Evolutionary conservation across 2,113 vertebrate genomes (phyloP), one percentile per base, ranked within the genome.

Genomic region (Coryphaenoides rupestris): DNA sequence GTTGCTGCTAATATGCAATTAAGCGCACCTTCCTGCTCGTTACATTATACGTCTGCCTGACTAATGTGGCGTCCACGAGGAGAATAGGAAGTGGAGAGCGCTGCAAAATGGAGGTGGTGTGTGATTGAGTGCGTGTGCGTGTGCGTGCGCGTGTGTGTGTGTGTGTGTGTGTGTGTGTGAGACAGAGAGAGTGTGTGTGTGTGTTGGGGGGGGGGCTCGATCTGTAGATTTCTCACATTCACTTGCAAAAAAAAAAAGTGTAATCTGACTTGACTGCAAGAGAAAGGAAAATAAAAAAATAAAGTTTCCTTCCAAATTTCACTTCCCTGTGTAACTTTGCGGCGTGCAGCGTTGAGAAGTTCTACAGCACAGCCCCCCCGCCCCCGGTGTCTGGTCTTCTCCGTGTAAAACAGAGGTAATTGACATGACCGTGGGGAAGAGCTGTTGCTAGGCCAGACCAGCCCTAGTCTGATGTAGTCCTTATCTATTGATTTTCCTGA

Each of bases 1-100:
- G 93, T 91, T 93, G 93, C 92, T 90, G 93, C 93, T 95, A 95
- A 95, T 96, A 95, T 95, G 92, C 94, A 95, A 95, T 96, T 95
- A 96, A 92, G 91, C 87, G 89, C 90, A 93, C 93, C 92, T 94
- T 95, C 91, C 55, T 92, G 92, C 91, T 94, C 92, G 93, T 95
- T 95, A 95, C 90, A 92, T 93, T 93, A 93, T 94, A 93, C 83
- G 76, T 86, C 79, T 87, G 91, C 91, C 92, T 93, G 93, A 93
- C 88, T 79, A 92, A 94, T 94, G 92, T 92, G 91, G 89, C 89
- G 88, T 93, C 92, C 92, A 93, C 86, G 90, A 95, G 94, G 91
- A 90, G 93, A 94, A 95, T 94, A 91, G 91, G 90, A 84, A 92
- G 83, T 85, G 84, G 76, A 89, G 80, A 75, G 85, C 89, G 91